phyloP scores from a whole-genome alignment of 2,888 invertebrate genomes.

The Tachina grossa region DNA sequence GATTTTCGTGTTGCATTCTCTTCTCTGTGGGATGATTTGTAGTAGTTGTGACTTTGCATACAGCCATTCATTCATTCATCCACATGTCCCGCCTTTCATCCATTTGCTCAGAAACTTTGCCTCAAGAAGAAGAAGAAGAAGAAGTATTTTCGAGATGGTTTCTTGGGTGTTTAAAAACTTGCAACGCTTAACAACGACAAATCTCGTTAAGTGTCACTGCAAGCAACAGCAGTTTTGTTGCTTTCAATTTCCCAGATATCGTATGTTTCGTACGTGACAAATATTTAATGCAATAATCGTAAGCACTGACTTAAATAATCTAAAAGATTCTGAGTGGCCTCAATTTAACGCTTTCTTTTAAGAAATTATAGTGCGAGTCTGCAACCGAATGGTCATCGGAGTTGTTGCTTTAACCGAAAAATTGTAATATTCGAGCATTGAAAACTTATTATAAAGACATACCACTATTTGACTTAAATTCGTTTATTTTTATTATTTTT shows the following conservation, averaged over 20 bases:
- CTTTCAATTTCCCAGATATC: slow-evolving; percentile 2
- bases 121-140: too few relatives aligned
- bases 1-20: slow-evolving; percentile 16
- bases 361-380: too few relatives aligned
- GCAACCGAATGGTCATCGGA: too few relatives aligned
- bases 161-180: slow-evolving; percentile 53
- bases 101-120: background rate
- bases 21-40: background rate
- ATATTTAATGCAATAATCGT: too few relatives aligned
- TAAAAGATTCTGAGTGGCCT: too few relatives aligned
- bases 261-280: background rate
- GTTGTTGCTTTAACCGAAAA: too few relatives aligned
- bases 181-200: slow-evolving; percentile 15
- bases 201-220: slow-evolving; percentile 65
- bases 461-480: too few relatives aligned
- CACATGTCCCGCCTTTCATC: background rate
- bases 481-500: too few relatives aligned
- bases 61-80: slow-evolving; percentile 9
- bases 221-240: slow-evolving; percentile 51
- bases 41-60: background rate
- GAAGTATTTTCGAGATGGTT: slow-evolving; percentile 28
- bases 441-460: too few relatives aligned
- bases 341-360: too few relatives aligned
- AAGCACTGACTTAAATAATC: too few relatives aligned
- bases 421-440: too few relatives aligned